Conservation (phyloP, 2,113 vertebrate genomes). For the Machaerirhynchus nigripectus region DNA sequence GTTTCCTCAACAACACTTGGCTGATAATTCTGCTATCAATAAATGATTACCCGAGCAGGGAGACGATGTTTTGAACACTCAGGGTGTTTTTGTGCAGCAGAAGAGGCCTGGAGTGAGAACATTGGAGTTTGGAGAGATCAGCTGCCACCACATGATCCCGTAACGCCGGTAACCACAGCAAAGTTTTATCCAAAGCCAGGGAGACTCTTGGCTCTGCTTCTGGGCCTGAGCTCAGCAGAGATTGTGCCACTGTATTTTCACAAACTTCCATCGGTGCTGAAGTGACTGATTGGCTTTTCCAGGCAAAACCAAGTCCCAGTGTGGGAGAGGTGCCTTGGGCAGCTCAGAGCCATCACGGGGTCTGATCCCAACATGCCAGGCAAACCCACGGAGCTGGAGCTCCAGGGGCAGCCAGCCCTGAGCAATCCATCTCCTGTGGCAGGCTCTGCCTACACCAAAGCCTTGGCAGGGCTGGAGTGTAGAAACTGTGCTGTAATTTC, state of each 20-base stretch:
- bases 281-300: not conserved
- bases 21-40: not conserved
- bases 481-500: not conserved
- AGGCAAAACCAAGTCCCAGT: not conserved
- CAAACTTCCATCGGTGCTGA: not conserved
- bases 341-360: not conserved
- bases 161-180: not conserved
- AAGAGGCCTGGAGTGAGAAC: not conserved
- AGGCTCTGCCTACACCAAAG: not conserved
- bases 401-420: not conserved
- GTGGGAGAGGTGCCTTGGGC: not conserved
- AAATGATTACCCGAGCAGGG: not conserved
- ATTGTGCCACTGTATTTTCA: not conserved
- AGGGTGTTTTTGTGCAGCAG: not conserved
- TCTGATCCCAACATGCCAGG: not conserved
- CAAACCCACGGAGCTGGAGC: not conserved
- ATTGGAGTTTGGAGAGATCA: not conserved
- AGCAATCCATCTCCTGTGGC: not conserved
- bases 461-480: not conserved
- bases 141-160: not conserved
- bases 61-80: not conserved
- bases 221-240: constrained; percentile 29
- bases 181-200: not conserved
- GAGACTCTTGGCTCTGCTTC: not conserved
- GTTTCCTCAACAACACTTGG: not conserved